Evolutionary conservation across 2,888 invertebrate genomes (phyloP).

Genomic region (Lutraria lutraria): DNA sequence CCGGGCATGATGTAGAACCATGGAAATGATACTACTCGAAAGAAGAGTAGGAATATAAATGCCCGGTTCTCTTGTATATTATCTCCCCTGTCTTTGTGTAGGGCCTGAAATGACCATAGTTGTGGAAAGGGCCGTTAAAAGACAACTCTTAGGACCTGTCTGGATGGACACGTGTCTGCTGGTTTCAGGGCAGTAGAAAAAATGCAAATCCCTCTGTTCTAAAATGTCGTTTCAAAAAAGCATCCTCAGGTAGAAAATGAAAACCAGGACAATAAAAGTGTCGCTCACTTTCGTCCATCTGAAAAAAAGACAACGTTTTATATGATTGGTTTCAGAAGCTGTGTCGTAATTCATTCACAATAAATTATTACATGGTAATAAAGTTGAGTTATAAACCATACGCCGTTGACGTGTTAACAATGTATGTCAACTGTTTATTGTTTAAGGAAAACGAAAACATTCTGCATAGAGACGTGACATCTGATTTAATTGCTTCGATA

Average conservation of each 20-base stretch:
- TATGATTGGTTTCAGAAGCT: neutral
- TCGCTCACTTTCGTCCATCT: neutral
- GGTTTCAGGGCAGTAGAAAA: no score
- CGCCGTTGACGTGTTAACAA: slow-evolving; percentile 16
- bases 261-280: neutral
- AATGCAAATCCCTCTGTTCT: no score
- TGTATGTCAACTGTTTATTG: neutral
- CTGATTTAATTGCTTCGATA: slow-evolving; percentile 30
- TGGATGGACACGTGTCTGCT: no score
- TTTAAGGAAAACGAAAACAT: slow-evolving; percentile 8
- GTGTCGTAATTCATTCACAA: neutral
- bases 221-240: neutral
- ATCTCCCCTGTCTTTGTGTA: no score
- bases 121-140: no score
- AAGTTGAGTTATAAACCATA: neutral
- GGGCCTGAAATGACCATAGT: no score
- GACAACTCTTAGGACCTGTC: no score
- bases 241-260: neutral
- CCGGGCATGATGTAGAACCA: no score
- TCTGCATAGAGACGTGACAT: slow-evolving; percentile 12
- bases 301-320: neutral
- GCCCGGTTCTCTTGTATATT: no score
- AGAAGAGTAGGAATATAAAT: no score
- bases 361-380: neutral
- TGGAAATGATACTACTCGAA: no score